Evolutionary conservation across 2,113 vertebrate species (phyloP), one percentile per base, ranked within the genome.

Genomic region (Oxyruncus cristatus): DNA sequence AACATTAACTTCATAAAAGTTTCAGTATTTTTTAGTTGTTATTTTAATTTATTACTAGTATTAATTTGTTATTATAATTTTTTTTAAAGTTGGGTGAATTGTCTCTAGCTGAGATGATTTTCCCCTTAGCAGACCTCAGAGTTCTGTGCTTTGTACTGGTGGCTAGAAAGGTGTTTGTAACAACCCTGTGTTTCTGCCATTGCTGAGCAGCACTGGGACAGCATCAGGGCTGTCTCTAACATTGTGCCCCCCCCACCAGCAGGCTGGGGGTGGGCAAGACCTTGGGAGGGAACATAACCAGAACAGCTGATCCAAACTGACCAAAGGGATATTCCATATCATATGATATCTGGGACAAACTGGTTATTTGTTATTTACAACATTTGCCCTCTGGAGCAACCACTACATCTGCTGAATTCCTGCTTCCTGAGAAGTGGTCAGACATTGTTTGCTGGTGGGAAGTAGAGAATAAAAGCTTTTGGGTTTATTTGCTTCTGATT

Each of bases 341-440:
- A 1, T 35, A 22, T 7, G 14, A 22, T 0, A 32, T 49, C 2
- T 39, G 35, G 37, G 23, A 28, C 37, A 39, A 39, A 20, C 66
- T 73, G 7, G 3, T 28, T 11, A 44, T 53, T n/a, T 67, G 9
- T 39, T 46, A 17, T 47, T 82, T 53, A 61, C 16, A 21, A 3
- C 19, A 59, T 68, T 75, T 53, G 9, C 11, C 9, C 6, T 35
- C 11, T 35, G 55, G 47, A 35, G n/a, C 7, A 55, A 22, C 24
- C 9, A 61, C 0, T 1, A 37, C 6, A 12, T 0, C 3, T 61
- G 11, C 24, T 22, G 33, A 68, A 30, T 8, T 28, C 30, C 47
- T 62, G 8, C 30, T 76, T 55, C 47, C 21, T 32, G 12, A 41
- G 16, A 76, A 68, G 17, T 41, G n/a, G 11, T 3, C 20, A 41